These are phyloP conservation scores for Sander lucioperca DNA, from an alignment of 2,113 vertebrate genomes.

Conservation along the genomic window DNA sequence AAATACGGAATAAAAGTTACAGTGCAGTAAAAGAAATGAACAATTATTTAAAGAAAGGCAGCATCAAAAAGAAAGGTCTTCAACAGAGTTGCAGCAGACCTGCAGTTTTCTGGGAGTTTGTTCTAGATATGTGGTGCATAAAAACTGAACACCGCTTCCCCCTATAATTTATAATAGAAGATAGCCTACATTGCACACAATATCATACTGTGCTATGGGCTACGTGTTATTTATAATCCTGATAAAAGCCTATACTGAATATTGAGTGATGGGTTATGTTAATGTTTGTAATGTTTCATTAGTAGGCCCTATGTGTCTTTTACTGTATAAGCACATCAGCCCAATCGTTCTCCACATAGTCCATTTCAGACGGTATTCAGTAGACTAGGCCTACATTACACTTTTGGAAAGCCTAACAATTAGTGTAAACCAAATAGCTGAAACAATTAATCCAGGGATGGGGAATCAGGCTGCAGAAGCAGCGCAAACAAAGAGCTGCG, in stretches of 20 bases:
- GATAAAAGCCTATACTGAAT: background rate
- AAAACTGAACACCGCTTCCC: too few species aligned
- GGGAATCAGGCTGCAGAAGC: conserved; percentile 37
- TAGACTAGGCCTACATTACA: conserved; percentile 27
- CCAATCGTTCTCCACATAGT: conserved; percentile 1
- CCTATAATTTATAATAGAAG: too few species aligned
- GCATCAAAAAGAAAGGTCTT: too few species aligned
- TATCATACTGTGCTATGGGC: background rate
- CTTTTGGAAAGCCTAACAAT: conserved; percentile 68
- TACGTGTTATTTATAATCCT: background rate
- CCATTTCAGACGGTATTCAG: conserved; percentile 30
- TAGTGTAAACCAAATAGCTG: conserved; percentile 64
- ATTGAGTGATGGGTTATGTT: background rate
- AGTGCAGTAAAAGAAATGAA: too few species aligned
- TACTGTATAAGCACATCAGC: background rate
- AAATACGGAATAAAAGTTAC: too few species aligned
- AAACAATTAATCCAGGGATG: conserved; percentile 63
- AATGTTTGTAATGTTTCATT: conserved; percentile 18
- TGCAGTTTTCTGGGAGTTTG: too few species aligned
- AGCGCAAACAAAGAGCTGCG: conserved; percentile 65
- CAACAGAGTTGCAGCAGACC: too few species aligned
- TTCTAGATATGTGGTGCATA: too few species aligned
- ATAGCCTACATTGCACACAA: background rate
- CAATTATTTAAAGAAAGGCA: too few species aligned
- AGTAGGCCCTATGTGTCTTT: background rate